Conservation (phyloP, 2,113 vertebrate species). For the Rhodinocichla rosea region DNA sequence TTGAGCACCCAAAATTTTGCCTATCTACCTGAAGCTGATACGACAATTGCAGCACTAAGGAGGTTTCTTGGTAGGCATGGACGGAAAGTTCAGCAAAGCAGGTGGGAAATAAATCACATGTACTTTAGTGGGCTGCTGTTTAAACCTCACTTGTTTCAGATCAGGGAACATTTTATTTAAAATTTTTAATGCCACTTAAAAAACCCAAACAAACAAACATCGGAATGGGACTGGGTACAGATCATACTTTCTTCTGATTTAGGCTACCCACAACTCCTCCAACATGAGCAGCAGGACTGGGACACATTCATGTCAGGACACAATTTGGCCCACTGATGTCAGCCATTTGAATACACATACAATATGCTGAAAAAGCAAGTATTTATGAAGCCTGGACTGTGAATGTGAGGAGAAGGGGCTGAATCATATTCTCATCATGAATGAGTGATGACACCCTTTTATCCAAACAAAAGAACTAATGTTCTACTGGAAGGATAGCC, state of each 20-base stretch:
- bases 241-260: not conserved
- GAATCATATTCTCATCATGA: constrained; percentile 47
- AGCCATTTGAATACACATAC: not conserved
- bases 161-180: not conserved
- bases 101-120: not conserved
- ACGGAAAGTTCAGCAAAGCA: not conserved
- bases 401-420: not conserved
- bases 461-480: constrained; percentile 61
- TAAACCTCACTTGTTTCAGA: not conserved
- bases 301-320: constrained; percentile 1
- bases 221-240: not conserved
- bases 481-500: constrained; percentile 53
- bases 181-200: not conserved
- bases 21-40: not conserved
- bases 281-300: not conserved
- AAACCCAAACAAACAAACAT: not conserved
- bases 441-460: constrained; percentile 55
- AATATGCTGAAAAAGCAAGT: constrained; percentile 42
- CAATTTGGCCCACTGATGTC: constrained; percentile 3
- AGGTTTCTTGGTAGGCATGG: not conserved
- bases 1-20: not conserved
- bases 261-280: not conserved
- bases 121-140: not conserved
- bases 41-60: not conserved
- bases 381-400: not conserved